phyloP scores from a whole-genome alignment of 2,888 invertebrate genomes.

The Muschampia plurimacula region DNA sequence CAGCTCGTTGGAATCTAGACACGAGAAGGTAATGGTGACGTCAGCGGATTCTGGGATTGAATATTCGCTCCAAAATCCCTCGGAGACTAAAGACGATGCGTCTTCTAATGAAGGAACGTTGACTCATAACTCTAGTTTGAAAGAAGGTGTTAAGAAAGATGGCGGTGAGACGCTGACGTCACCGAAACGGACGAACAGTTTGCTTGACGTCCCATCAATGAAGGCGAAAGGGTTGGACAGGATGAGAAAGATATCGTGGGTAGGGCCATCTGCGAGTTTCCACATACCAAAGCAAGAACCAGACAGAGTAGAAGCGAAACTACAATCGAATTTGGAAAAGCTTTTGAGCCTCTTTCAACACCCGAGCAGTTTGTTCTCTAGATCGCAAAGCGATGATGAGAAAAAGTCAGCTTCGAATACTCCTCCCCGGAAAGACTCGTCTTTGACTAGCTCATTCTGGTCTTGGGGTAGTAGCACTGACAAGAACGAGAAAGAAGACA shows the following conservation, averaged over 20 bases:
- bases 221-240: conserved; percentile 74
- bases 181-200: conserved; percentile 73
- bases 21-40: conserved; percentile 75
- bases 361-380: conserved; percentile 86
- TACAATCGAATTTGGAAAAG: conserved; percentile 87
- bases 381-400: conserved; percentile 73
- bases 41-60: conserved; percentile 82
- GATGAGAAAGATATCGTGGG: conserved; percentile 87
- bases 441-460: conserved; percentile 78
- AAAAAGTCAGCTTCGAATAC: conserved; percentile 71
- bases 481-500: conserved; percentile 59
- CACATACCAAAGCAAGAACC: conserved; percentile 68
- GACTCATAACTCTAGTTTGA: conserved; percentile 77
- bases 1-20: conserved; percentile 78
- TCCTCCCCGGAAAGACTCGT: conserved; percentile 77
- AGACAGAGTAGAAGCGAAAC: conserved; percentile 68
- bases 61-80: conserved; percentile 73
- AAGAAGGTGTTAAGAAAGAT: conserved; percentile 62
- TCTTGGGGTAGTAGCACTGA: conserved; percentile 75
- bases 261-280: conserved; percentile 79
- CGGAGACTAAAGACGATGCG: conserved; percentile 71
- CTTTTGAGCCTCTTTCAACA: conserved; percentile 88
- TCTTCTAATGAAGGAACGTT: conserved; percentile 82
- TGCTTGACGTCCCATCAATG: conserved; percentile 77
- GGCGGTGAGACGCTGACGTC: conserved; percentile 67